Evolutionary conservation across 2,113 vertebrate genomes (phyloP), one percentile per base, ranked within the genome.

Genomic region (Actenoides lindsayi): DNA sequence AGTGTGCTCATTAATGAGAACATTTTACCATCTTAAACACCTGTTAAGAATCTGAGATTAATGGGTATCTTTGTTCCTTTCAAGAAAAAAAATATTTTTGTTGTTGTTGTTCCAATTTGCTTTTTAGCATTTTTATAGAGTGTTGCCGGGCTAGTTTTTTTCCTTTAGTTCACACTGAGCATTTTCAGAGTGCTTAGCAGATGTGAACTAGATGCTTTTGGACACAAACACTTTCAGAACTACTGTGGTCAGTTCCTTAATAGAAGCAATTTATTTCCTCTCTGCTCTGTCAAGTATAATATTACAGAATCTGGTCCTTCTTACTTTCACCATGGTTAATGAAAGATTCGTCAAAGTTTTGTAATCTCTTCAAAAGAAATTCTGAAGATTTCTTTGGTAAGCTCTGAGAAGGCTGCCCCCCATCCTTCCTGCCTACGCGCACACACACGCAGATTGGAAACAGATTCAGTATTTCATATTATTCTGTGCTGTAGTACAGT

Each of bases 401-500:
- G 3, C 13, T 64, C 16, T 77, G n/a, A 74, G 63, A 67, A 69
- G 69, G 6, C 23, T 88, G 14, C 25, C 33, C 3, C 28, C 17
- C 17, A 25, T 41, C 25, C 28, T 90, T 60, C 16, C 24, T 31
- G 54, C 15, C 30, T 24, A 16, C 3, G 14, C 0, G 5, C 14
- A 15, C 5, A 8, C 4, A 15, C 6, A 54, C 13, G 21, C 0
- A 44, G 9, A 30, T 0, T 16, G 21, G 6, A 70, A 56, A 68
- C 0, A 0, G 15, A 42, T 60, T 75, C 42, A 24, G 20, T 39
- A 35, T 82, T 84, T 75, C 37, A 17, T n/a, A 19, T 19, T 20
- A 33, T 50, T 46, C 42, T 12, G 24, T 7, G 27, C 13, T 48
- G 14, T 6, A 70, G 25, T 23, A 18, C 21, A 62, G 80, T 18